A percentile compares a stretch with the other conserved stretches of the same genome.
Conservation (phyloP, 2,113 vertebrate species). For the Casuarius casuarius region DNA sequence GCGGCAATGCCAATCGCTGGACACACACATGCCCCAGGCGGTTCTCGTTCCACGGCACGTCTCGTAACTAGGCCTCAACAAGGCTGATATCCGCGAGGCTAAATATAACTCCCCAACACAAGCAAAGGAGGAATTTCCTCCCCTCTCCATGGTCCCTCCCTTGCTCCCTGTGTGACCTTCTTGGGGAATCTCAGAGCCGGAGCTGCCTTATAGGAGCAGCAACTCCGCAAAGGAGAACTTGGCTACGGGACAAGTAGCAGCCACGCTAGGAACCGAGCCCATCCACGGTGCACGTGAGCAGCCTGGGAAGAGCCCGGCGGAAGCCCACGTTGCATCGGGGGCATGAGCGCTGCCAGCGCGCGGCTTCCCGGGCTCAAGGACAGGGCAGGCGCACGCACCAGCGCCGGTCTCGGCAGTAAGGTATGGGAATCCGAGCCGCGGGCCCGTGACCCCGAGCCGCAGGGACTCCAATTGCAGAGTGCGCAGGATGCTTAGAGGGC, state of each 20-base stretch:
- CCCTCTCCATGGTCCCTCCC: background rate
- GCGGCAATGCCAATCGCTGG: background rate
- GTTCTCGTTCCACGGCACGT: background rate
- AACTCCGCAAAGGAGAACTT: background rate
- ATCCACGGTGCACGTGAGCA: too few species aligned
- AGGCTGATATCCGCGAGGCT: constrained; percentile 24
- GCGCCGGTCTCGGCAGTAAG: background rate
- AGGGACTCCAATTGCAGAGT: background rate
- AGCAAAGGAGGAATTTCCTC: constrained; percentile 63
- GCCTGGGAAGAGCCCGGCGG: background rate
- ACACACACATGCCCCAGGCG: background rate
- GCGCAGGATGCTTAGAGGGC: background rate
- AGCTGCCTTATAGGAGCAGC: constrained; percentile 49
- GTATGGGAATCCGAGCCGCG: background rate
- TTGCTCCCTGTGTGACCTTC: constrained; percentile 64
- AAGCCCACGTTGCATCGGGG: background rate
- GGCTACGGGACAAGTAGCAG: background rate
- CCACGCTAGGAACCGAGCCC: background rate
- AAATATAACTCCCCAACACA: constrained; percentile 55
- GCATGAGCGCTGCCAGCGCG: background rate
- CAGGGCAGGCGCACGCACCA: background rate
- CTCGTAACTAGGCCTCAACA: fast-evolving
- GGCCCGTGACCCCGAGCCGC: background rate
- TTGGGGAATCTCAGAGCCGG: constrained; percentile 59
- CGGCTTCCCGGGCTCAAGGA: too few species aligned